Evolutionary conservation across 2,113 vertebrate genomes (phyloP).

Genomic region (Syrmaticus mikado): DNA sequence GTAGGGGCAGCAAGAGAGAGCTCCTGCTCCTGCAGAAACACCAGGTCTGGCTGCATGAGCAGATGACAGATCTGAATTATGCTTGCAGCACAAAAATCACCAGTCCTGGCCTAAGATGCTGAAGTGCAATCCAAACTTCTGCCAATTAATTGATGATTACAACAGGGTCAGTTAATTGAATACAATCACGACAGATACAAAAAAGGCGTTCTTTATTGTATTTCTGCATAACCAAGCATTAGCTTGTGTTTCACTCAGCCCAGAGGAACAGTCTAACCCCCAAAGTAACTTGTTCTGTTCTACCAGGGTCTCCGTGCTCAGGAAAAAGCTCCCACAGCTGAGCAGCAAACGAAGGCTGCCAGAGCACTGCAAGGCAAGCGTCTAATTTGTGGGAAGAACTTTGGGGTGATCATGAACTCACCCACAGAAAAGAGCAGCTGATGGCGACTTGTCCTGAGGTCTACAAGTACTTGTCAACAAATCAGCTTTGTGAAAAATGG

Average conservation of each 20-base stretch:
- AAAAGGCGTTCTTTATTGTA: not conserved
- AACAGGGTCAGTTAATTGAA: not conserved
- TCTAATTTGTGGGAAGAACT: not conserved
- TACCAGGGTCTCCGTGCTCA: not conserved
- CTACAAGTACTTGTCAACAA: rapidly evolving
- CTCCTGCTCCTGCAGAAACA: not conserved
- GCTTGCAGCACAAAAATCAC: not conserved
- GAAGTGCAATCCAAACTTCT: not conserved
- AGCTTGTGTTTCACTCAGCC: rapidly evolving
- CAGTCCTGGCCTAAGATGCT: not conserved
- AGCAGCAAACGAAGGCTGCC: not conserved
- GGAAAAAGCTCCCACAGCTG: not conserved
- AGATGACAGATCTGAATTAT: not conserved
- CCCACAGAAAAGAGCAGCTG: not conserved
- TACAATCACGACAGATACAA: not conserved
- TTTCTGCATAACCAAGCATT: not conserved
- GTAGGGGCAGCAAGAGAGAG: not conserved
- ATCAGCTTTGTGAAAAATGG: not conserved
- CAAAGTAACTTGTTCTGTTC: not conserved
- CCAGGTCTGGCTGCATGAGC: not conserved
- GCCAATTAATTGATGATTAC: not conserved
- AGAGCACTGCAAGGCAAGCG: not conserved
- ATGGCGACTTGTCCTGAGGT: not conserved
- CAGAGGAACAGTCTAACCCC: not conserved
- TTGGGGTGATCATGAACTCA: not conserved